Evolutionary conservation across 2,797 vertebrate species (phyloP).

Genomic region (Chaenodraco wilsoni): DNA sequence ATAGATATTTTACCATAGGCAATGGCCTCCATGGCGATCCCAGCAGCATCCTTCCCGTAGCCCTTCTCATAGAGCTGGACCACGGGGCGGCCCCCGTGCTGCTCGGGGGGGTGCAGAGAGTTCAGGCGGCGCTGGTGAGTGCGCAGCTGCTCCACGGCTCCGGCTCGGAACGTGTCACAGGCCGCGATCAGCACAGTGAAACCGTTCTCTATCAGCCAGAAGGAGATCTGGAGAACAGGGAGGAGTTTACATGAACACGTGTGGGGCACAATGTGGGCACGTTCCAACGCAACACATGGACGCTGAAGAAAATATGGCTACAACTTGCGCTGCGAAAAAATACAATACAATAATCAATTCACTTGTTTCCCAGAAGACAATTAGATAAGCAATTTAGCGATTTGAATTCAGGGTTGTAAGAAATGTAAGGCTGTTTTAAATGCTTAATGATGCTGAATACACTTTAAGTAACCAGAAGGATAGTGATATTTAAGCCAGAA

Average conservation of each 20-base stretch:
- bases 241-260: background rate
- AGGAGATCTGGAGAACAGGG: constrained; percentile 88
- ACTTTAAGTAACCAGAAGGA: no score
- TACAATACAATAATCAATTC: background rate
- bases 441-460: no score
- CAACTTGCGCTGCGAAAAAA: background rate
- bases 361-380: background rate
- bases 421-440: no score
- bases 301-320: background rate
- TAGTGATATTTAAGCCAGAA: no score
- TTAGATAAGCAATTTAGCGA: background rate
- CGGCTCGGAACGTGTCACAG: constrained; percentile 96
- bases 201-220: constrained; percentile 96
- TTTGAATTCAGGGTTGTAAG: no score
- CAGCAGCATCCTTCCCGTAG: constrained; percentile 96
- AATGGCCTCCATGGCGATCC: constrained; percentile 99
- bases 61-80: constrained; percentile 98
- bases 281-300: background rate
- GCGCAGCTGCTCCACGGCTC: constrained; percentile 97
- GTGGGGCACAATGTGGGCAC: background rate
- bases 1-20: constrained; percentile 84
- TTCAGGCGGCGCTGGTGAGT: constrained; percentile 95
- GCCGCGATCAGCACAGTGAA: constrained; percentile 97
- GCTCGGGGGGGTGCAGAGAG: constrained; percentile 91
- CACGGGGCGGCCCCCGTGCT: constrained; percentile 85